Conservation (phyloP, 2,888 invertebrate genomes). For the Lamellibrachia columna region DNA sequence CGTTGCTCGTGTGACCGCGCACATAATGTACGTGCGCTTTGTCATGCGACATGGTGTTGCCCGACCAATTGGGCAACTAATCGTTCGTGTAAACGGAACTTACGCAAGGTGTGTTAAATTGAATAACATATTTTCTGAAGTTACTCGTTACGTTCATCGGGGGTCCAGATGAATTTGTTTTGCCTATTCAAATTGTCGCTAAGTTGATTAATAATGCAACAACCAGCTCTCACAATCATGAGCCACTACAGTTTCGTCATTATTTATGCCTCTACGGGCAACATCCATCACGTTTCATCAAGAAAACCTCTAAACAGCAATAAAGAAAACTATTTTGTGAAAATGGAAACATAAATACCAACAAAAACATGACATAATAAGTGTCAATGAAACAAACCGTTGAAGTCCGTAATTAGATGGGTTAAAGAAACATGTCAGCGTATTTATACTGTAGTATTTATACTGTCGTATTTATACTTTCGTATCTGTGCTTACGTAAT, state of each 20-base stretch:
- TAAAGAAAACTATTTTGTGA: too few species aligned
- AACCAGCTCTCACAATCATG: not conserved
- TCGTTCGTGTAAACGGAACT: too few species aligned
- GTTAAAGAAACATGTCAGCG: not conserved
- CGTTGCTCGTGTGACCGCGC: too few species aligned
- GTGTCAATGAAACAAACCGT: too few species aligned
- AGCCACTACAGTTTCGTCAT: not conserved
- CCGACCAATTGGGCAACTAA: too few species aligned
- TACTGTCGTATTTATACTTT: not conserved
- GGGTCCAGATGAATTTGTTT: not conserved
- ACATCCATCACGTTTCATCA: not conserved
- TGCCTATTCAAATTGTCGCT: not conserved
- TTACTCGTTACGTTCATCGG: too few species aligned
- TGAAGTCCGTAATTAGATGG: too few species aligned
- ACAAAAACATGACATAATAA: too few species aligned
- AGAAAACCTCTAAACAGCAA: not conserved
- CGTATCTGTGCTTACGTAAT: not conserved
- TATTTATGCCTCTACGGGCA: not conserved
- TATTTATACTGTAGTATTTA: not conserved
- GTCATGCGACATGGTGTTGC: too few species aligned
- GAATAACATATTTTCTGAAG: not conserved
- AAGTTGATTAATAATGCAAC: not conserved
- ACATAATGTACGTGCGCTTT: too few species aligned
- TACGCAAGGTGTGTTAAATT: not conserved
- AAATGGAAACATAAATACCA: too few species aligned